These are phyloP conservation scores for Dipodomys merriami DNA, from an alignment of 2,113 vertebrate species.

Conservation along the genomic window DNA sequence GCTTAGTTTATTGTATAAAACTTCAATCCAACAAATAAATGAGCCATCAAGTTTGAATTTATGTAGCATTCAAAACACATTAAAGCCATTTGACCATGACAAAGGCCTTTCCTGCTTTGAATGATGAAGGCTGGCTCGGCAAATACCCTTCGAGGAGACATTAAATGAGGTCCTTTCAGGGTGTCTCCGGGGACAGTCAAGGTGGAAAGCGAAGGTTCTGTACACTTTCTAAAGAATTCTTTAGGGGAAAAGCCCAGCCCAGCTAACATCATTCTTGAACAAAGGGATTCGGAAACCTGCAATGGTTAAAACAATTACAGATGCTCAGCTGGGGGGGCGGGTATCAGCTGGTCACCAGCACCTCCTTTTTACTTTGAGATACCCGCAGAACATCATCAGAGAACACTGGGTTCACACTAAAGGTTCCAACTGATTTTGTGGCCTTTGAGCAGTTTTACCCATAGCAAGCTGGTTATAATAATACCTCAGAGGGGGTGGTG, in stretches of 20 bases:
- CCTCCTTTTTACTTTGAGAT: slow-evolving; percentile 21
- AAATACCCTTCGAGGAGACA: slow-evolving; percentile 88
- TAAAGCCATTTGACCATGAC: slow-evolving; percentile 91
- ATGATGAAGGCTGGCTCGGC: slow-evolving; percentile 86
- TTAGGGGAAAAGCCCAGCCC: slow-evolving; percentile 70
- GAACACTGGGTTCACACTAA: not conserved
- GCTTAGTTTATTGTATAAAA: slow-evolving; percentile 88
- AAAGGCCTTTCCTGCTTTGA: slow-evolving; percentile 89
- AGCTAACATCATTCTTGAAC: not conserved
- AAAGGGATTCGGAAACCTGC: slow-evolving; percentile 5
- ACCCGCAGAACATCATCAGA: not conserved
- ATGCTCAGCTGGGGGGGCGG: not conserved
- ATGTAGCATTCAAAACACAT: slow-evolving; percentile 90
- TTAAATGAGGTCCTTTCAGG: slow-evolving; percentile 87
- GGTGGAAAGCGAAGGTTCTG: slow-evolving; percentile 82
- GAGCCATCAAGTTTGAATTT: slow-evolving; percentile 91
- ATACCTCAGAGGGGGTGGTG: not conserved
- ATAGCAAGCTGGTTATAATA: not conserved
- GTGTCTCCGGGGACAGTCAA: slow-evolving; percentile 84
- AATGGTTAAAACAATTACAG: slow-evolving; percentile 9
- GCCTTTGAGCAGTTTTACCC: not conserved
- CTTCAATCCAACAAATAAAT: slow-evolving; percentile 90
- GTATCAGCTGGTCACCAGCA: not conserved
- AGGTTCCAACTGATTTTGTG: not conserved
- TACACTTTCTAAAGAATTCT: slow-evolving; percentile 71